phyloP scores from a whole-genome alignment of 2,113 vertebrate species.

The Oophaga pumilio region DNA sequence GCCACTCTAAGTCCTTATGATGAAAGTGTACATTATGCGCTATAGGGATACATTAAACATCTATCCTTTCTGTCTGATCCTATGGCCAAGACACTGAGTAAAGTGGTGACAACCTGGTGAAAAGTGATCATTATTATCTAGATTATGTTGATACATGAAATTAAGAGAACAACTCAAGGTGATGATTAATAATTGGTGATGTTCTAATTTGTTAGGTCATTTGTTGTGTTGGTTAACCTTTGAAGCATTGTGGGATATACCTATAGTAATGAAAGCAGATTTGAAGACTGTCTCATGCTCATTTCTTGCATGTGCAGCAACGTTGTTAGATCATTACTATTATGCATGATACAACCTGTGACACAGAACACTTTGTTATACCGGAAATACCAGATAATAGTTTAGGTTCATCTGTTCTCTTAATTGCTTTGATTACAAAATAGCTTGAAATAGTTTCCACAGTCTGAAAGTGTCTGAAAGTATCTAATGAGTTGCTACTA shows the following conservation, averaged over 20 bases:
- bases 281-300: background rate
- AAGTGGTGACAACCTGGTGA: no score
- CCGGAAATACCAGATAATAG: background rate
- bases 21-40: no score
- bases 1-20: no score
- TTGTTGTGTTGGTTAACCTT: background rate
- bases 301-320: background rate
- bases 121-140: no score
- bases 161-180: background rate
- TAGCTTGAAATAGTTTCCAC: background rate
- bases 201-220: background rate
- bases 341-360: background rate
- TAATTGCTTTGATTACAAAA: background rate
- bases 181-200: background rate
- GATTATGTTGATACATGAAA: no score
- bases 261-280: background rate
- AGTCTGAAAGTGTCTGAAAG: background rate
- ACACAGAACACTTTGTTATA: conserved; percentile 1
- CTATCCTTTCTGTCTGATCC: no score
- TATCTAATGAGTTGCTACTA: background rate
- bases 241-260: no score
- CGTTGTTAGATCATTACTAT: background rate
- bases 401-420: background rate
- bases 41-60: no score
- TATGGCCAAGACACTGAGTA: background rate